These are phyloP conservation scores for Merops nubicus DNA, from an alignment of 2,113 vertebrate species.

Conservation along the genomic window DNA sequence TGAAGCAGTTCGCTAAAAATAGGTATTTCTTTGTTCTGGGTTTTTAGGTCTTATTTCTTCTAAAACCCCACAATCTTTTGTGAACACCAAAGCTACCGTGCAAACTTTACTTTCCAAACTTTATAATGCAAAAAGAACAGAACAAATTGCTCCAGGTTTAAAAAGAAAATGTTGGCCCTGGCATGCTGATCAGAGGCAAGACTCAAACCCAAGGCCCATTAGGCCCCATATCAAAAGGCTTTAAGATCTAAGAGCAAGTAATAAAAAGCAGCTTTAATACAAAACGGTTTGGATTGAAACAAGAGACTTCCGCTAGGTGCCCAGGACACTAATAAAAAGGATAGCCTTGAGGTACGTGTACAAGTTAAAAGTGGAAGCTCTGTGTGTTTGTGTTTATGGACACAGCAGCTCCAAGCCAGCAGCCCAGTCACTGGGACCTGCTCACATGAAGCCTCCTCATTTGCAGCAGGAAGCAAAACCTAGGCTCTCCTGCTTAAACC, in stretches of 20 bases:
- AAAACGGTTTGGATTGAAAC: neutral
- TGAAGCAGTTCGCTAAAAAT: neutral
- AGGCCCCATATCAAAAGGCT: neutral
- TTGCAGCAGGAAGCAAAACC: neutral
- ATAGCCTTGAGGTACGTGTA: neutral
- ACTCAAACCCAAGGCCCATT: neutral
- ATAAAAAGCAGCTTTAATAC: slow-evolving; percentile 58
- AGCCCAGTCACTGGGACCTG: rapidly evolving
- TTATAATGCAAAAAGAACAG: neutral
- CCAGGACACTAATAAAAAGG: neutral
- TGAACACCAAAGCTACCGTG: neutral
- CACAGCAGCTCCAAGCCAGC: neutral
- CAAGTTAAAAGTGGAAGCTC: neutral
- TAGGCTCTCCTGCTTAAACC: neutral
- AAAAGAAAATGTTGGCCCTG: neutral
- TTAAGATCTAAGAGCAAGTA: slow-evolving; percentile 27
- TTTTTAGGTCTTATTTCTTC: neutral
- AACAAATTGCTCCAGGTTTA: neutral
- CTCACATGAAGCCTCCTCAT: neutral
- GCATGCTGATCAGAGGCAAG: neutral
- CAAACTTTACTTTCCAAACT: neutral
- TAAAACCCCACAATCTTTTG: neutral
- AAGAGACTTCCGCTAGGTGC: neutral
- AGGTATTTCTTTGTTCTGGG: neutral
- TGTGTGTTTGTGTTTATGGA: neutral